Evolutionary conservation across 2,888 invertebrate genomes (phyloP).

Genomic region (Criorhina ranunculi): DNA sequence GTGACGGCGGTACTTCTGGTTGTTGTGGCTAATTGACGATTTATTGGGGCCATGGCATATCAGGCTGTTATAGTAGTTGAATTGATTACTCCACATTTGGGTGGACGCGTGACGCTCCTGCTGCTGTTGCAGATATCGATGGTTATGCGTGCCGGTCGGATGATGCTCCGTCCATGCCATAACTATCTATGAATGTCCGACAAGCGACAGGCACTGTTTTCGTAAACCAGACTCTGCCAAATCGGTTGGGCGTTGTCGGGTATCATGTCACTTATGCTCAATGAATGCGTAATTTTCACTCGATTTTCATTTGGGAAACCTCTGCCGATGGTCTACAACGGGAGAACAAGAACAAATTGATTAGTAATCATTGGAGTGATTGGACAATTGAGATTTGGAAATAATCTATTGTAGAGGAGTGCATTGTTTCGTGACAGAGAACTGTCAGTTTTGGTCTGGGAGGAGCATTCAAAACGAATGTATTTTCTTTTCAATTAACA

Average conservation of each 20-base stretch:
- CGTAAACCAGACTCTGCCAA: slow-evolving; percentile 43
- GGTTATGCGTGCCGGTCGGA: slow-evolving; percentile 72
- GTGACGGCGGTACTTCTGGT: slow-evolving; percentile 63
- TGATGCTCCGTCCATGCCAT: slow-evolving; percentile 76
- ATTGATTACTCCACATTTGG: slow-evolving; percentile 79
- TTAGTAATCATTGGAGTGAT: slow-evolving; percentile 27
- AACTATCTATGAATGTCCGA: slow-evolving; percentile 73
- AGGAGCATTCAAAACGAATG: too few relatives aligned
- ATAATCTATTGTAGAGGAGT: not conserved
- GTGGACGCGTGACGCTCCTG: slow-evolving; percentile 62
- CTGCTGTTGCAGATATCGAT: slow-evolving; percentile 69
- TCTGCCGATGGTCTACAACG: slow-evolving; percentile 55
- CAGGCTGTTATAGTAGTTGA: slow-evolving; percentile 78
- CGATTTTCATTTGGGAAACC: slow-evolving; percentile 52
- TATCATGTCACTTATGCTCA: slow-evolving; percentile 73
- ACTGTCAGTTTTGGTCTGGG: not conserved
- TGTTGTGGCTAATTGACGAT: slow-evolving; percentile 77
- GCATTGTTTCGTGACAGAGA: not conserved
- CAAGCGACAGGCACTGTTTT: slow-evolving; percentile 34
- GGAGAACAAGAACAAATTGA: slow-evolving; percentile 32
- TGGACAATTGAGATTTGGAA: slow-evolving; percentile 9
- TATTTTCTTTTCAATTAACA: too few relatives aligned
- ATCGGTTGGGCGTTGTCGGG: slow-evolving; percentile 52
- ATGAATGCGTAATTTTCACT: slow-evolving; percentile 66
- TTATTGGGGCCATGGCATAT: slow-evolving; percentile 81